Percentiles rank a stretch among this genome's conserved stretches.
Conservation (phyloP, 2,888 invertebrate species). For the Dorcus hopei region DNA sequence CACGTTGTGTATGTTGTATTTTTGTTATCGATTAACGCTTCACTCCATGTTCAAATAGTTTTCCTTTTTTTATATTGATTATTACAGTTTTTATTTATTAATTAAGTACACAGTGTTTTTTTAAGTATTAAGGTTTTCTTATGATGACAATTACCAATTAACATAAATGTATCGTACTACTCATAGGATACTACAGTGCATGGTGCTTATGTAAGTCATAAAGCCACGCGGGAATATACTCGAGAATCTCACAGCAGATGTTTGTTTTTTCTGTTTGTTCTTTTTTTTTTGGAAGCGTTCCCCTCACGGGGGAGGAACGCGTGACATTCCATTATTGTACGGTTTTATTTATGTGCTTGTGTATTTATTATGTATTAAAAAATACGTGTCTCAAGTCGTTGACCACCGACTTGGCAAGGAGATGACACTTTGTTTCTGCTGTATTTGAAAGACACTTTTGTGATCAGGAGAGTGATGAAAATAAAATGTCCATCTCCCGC, state of each 20-base stretch:
- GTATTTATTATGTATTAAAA: conserved; percentile 16
- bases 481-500: too few species aligned
- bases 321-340: conserved; percentile 26
- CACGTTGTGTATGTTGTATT: conserved; percentile 10
- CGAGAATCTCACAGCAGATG: too few species aligned
- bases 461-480: too few species aligned
- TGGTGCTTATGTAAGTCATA: too few species aligned
- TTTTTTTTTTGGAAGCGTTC: too few species aligned
- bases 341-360: conserved; percentile 16
- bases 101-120: conserved; percentile 12
- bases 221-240: too few species aligned
- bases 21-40: conserved; percentile 1
- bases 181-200: background rate
- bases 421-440: too few species aligned
- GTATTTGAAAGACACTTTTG: too few species aligned
- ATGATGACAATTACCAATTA: background rate
- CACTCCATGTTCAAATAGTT: background rate
- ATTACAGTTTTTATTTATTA: conserved; percentile 5
- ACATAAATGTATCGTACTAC: conserved; percentile 1
- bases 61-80: conserved; percentile 1
- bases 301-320: conserved; percentile 1
- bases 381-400: background rate
- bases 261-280: too few species aligned
- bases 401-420: too few species aligned
- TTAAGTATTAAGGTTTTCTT: conserved; percentile 15